These are phyloP conservation scores for Cartodere bifasciata DNA, from an alignment of 2,888 invertebrate species.

Conservation along the genomic window DNA sequence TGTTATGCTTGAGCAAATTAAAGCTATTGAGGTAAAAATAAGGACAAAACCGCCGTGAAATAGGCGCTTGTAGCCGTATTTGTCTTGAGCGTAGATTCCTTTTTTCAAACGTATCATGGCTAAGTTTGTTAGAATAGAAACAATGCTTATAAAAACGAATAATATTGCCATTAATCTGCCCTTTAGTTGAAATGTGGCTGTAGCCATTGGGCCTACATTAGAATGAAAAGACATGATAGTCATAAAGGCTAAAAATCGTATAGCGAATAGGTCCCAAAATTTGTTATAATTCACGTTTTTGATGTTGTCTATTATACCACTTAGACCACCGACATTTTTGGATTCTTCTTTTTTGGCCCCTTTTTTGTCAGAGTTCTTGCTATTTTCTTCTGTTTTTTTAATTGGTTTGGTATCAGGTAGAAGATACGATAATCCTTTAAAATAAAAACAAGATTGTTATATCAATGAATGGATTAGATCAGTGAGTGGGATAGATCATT, in stretches of 20 bases:
- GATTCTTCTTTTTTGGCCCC: too few species aligned
- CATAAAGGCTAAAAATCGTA: background rate
- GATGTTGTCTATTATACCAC: too few species aligned
- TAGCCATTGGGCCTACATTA: background rate
- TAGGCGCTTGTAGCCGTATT: slow-evolving; percentile 4
- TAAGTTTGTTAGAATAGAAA: slow-evolving; percentile 6
- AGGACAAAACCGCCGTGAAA: slow-evolving; percentile 6
- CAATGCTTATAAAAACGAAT: slow-evolving; percentile 5
- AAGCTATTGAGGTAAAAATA: background rate
- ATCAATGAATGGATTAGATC: too few species aligned
- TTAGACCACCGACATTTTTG: too few species aligned
- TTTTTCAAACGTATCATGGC: slow-evolving; percentile 5
- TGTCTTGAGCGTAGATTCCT: slow-evolving; percentile 5
- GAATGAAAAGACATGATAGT: background rate
- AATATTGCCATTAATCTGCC: slow-evolving; percentile 6
- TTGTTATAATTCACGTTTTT: slow-evolving; percentile 1
- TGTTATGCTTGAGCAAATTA: slow-evolving; percentile 6
- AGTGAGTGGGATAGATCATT: too few species aligned
- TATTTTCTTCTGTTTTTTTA: too few species aligned
- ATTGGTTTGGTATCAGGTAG: too few species aligned
- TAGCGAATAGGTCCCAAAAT: slow-evolving; percentile 1
- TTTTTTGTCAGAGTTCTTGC: too few species aligned
- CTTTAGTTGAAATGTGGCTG: background rate
- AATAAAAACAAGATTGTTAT: too few species aligned
- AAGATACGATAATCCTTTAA: too few species aligned